A percentile compares a stretch with the other conserved stretches of the same genome.
Conservation (phyloP, 2,888 invertebrate genomes). For the Oxytorus armatus region DNA sequence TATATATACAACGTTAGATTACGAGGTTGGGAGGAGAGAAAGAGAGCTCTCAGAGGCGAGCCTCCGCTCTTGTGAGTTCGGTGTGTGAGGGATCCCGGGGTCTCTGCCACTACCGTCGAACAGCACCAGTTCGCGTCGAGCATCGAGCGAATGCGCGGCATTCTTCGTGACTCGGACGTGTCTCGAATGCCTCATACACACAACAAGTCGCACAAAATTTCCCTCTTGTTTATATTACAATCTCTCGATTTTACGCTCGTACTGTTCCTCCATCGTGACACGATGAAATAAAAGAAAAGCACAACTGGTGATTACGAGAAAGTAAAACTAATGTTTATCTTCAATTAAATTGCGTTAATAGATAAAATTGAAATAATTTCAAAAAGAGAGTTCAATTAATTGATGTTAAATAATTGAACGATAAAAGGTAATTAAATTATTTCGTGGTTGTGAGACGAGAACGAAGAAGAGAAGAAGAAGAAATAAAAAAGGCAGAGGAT, state of each 20-base stretch:
- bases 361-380: too few relatives aligned
- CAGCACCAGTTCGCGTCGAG: slow-evolving; percentile 61
- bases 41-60: slow-evolving; percentile 31
- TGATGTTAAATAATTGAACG: too few relatives aligned
- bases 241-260: slow-evolving; percentile 16
- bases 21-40: neutral
- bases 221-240: slow-evolving; percentile 7
- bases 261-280: neutral
- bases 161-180: slow-evolving; percentile 65
- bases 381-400: neutral
- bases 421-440: slow-evolving; percentile 4
- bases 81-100: slow-evolving; percentile 62
- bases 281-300: neutral
- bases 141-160: slow-evolving; percentile 66
- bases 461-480: neutral
- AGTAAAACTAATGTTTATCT: neutral
- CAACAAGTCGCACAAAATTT: slow-evolving; percentile 16
- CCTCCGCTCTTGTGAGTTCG: slow-evolving; percentile 49
- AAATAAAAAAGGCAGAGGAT: neutral
- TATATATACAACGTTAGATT: neutral
- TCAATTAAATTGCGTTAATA: too few relatives aligned
- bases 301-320: neutral
- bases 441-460: neutral
- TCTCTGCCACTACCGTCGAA: slow-evolving; percentile 45
- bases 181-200: slow-evolving; percentile 54